These are phyloP conservation scores for Valencia hispanica DNA, from an alignment of 2,797 vertebrate species.

Conservation along the genomic window DNA sequence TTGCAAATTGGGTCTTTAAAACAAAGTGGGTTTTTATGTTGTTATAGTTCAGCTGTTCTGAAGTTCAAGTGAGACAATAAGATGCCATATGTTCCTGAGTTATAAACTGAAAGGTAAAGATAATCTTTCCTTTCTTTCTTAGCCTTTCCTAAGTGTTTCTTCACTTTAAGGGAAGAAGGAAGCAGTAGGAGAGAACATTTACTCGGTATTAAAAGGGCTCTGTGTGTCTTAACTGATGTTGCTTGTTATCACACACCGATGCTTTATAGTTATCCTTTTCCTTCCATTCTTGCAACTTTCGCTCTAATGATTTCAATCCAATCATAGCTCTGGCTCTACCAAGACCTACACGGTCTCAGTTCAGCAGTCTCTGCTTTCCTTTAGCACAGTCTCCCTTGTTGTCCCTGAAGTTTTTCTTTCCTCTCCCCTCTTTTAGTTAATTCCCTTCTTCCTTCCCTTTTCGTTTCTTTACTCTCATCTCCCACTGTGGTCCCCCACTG, in stretches of 20 bases:
- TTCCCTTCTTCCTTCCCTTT: constrained; percentile 23
- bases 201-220: constrained; percentile 58
- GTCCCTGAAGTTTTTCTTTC: constrained; percentile 47
- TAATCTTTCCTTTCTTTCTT: constrained; percentile 25
- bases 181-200: constrained; percentile 48
- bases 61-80: constrained; percentile 62
- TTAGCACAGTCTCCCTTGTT: constrained; percentile 40
- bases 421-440: constrained; percentile 14
- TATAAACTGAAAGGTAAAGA: constrained; percentile 40
- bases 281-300: constrained; percentile 38
- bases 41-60: constrained; percentile 42
- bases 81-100: constrained; percentile 47
- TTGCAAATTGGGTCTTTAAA: constrained; percentile 41
- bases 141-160: neutral
- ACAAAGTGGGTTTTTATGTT: constrained; percentile 27
- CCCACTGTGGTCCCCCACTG: constrained; percentile 42
- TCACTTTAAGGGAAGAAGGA: constrained; percentile 18
- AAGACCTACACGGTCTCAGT: constrained; percentile 37
- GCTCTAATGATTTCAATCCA: constrained; percentile 55
- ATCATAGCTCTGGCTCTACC: constrained; percentile 34
- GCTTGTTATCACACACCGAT: constrained; percentile 38
- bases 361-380: constrained; percentile 38
- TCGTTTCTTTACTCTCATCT: constrained; percentile 45
- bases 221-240: constrained; percentile 54
- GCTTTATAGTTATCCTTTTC: constrained; percentile 45